A percentile compares a stretch with the other conserved stretches of the same genome.
Conservation (phyloP, 2,888 invertebrate genomes). For the Hypena proboscidalis region DNA sequence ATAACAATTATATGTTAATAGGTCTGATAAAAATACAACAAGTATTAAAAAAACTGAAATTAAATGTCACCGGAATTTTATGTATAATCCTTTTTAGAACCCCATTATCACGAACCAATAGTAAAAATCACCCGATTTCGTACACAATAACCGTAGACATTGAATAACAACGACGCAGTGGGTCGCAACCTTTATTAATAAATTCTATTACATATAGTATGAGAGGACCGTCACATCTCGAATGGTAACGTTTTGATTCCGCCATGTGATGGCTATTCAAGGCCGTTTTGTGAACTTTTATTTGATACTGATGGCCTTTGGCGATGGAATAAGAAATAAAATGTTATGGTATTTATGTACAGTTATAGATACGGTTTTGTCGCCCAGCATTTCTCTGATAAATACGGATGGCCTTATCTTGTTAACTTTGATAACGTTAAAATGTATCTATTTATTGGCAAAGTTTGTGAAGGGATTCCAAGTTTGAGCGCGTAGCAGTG, state of each 20-base stretch:
- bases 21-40: too few species aligned
- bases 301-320: slow-evolving; percentile 14
- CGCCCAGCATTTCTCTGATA: too few species aligned
- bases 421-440: too few species aligned
- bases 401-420: too few species aligned
- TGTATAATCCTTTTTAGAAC: background rate
- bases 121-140: slow-evolving; percentile 45
- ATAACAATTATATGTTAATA: too few species aligned
- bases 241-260: slow-evolving; percentile 21
- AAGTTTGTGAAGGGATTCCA: too few species aligned
- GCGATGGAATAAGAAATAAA: slow-evolving; percentile 1
- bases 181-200: slow-evolving; percentile 48
- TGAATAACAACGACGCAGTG: slow-evolving; percentile 47
- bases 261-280: slow-evolving; percentile 10
- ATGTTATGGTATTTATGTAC: background rate
- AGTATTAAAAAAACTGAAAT: too few species aligned
- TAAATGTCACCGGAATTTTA: too few species aligned
- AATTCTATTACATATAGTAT: slow-evolving; percentile 44
- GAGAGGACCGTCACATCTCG: slow-evolving; percentile 10
- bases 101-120: slow-evolving; percentile 26
- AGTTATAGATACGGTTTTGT: too few species aligned
- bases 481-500: too few species aligned
- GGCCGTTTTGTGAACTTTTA: slow-evolving; percentile 28
- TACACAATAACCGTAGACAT: slow-evolving; percentile 51
- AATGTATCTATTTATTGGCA: too few species aligned